Evolutionary conservation across 2,888 invertebrate species (phyloP).

Genomic region (Caenorhabditis afra): DNA sequence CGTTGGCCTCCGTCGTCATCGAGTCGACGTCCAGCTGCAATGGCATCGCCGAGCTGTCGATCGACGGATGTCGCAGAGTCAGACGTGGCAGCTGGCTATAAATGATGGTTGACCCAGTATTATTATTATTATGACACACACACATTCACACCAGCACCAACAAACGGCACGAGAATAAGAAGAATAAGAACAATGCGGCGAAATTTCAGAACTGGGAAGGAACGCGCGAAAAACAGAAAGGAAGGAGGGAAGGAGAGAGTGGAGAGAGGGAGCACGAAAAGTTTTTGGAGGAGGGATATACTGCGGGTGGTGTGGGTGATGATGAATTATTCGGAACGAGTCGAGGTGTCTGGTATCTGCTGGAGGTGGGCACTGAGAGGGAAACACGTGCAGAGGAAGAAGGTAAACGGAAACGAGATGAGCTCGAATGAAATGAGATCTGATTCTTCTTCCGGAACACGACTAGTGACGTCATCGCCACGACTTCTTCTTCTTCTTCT

Average conservation of each 20-base stretch:
- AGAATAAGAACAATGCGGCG: slow-evolving; percentile 12
- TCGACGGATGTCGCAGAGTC: slow-evolving; percentile 67
- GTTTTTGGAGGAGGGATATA: slow-evolving; percentile 21
- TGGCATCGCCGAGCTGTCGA: slow-evolving; percentile 68
- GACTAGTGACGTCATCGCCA: too few species aligned
- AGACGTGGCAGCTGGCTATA: slow-evolving; percentile 67
- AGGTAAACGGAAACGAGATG: background rate
- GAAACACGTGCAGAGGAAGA: slow-evolving; percentile 8
- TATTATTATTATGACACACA: slow-evolving; percentile 27
- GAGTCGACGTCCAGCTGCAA: slow-evolving; percentile 59
- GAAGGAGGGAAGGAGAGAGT: slow-evolving; percentile 16
- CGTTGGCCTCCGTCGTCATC: slow-evolving; percentile 11
- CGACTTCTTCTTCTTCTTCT: too few species aligned
- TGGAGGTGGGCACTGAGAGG: slow-evolving; percentile 2
- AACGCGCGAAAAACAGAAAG: slow-evolving; percentile 20
- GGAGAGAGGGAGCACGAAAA: slow-evolving; percentile 7
- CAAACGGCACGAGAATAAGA: slow-evolving; percentile 1
- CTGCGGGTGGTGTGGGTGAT: too few species aligned
- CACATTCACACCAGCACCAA: too few species aligned
- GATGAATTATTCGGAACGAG: slow-evolving; percentile 55
- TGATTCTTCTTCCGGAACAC: background rate
- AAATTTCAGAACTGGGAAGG: slow-evolving; percentile 7
- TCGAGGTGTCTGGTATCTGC: slow-evolving; percentile 56
- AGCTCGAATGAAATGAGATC: slow-evolving; percentile 23
- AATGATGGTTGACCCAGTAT: slow-evolving; percentile 19